These are phyloP conservation scores for Hystrix cristata DNA, from an alignment of 2,113 vertebrate species.

Conservation along the genomic window DNA sequence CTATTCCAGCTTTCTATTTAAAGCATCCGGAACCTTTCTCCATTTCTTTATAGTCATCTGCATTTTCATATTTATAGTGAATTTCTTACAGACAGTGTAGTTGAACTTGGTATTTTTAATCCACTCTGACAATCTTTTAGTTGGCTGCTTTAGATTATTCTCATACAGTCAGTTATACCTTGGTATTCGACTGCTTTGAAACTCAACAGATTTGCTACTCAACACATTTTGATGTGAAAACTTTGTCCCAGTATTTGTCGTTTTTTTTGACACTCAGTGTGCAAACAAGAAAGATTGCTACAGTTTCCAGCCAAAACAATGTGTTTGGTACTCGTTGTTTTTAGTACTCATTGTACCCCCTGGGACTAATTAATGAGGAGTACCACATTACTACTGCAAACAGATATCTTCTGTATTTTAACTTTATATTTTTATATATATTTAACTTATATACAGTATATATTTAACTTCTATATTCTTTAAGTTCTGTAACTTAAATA, in stretches of 20 bases:
- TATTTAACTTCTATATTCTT: too few species aligned
- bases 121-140: neutral
- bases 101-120: neutral
- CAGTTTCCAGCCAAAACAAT: neutral
- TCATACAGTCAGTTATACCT: neutral
- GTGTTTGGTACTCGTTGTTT: neutral
- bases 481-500: too few species aligned
- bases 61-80: constrained; percentile 6
- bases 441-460: too few species aligned
- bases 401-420: neutral
- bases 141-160: constrained; percentile 48
- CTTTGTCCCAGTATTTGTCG: neutral
- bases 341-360: neutral
- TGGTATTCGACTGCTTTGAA: neutral
- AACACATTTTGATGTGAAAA: neutral
- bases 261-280: neutral
- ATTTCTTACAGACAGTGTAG: neutral
- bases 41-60: neutral
- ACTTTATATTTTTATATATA: neutral
- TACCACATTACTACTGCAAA: neutral
- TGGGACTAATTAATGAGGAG: neutral
- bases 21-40: neutral
- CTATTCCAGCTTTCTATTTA: neutral
- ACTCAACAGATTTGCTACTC: neutral
- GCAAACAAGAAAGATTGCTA: neutral